Evolutionary conservation across 2,113 vertebrate genomes (phyloP).

Genomic region (Petaurus breviceps): DNA sequence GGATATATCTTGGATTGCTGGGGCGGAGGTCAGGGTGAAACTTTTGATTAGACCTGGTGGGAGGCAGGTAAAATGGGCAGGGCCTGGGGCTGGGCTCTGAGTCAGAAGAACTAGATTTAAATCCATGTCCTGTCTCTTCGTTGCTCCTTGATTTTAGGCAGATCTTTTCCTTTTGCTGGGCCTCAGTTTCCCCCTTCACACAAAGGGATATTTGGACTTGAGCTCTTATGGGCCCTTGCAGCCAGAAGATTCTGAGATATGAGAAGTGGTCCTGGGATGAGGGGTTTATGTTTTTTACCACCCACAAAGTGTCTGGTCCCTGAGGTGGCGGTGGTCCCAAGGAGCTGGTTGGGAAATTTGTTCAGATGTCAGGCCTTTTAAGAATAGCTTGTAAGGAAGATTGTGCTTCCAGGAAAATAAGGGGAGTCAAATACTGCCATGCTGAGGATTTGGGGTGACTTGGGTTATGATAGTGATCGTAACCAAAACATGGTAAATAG

Average conservation of each 20-base stretch:
- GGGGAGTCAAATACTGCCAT: not conserved
- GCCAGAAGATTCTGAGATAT: not conserved
- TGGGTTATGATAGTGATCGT: not conserved
- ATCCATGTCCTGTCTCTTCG: not conserved
- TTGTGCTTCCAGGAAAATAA: not conserved
- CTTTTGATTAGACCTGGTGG: not conserved
- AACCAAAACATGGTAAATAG: not conserved
- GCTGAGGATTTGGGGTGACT: not conserved
- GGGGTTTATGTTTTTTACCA: no score
- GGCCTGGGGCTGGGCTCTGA: not conserved
- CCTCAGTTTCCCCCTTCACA: not conserved
- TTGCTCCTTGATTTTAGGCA: not conserved
- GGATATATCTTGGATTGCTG: not conserved
- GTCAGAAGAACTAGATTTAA: not conserved
- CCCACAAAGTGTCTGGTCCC: no score
- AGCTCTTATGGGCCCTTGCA: not conserved
- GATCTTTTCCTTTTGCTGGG: not conserved
- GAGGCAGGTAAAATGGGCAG: not conserved
- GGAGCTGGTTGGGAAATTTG: not conserved
- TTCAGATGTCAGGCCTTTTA: not conserved
- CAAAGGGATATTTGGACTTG: not conserved
- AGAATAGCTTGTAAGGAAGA: not conserved
- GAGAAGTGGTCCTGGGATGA: not conserved
- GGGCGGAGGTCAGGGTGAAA: not conserved
- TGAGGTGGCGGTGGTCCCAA: not conserved